Evolutionary conservation across 2,797 vertebrate species (phyloP), one percentile per base, ranked within the genome.

Genomic region (Acanthurus leucopareius): DNA sequence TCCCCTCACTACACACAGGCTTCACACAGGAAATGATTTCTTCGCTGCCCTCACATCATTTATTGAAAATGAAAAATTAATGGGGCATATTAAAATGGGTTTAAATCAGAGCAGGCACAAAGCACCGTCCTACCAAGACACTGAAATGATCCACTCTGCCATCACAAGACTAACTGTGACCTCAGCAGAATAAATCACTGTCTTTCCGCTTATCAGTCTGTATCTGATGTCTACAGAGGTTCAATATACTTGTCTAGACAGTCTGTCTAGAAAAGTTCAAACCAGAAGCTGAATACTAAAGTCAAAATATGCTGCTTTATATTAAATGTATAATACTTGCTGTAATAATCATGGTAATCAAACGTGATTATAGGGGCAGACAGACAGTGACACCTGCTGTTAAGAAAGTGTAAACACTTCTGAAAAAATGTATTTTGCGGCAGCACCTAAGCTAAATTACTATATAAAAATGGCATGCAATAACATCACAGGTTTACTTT

Each of bases 361-460:
- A 45, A 44, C 6, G 19, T 20, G 10, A 45, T 15, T 7, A 63
- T 10, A 16, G 17, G 2, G 10, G n/a, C 14, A 73, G 64, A 61
- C 13, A 47, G 40, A 88, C 32, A 87, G 90, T 59, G 93, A 88
- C 91, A 86, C 79, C 93, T 93, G 85, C 87, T 92, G 93, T 86
- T 76, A 47, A 71, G 28, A 77, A 19, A 28, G 38, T 42, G 75
- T 38, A 77, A 84, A 62, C 17, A 1, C 3, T 52, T 57, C 20
- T 64, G 19, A 7, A 25, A 80, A 16, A 58, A 3, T 0, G 51
- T 35, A 35, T 35, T 47, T 58, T 25, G 59, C 22, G 28, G 25
- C 45, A 19, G 44, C 13, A 48, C 22, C 56, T 44, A 42, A 53
- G 19, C 20, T 25, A 40, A 9, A 64, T 42, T 7, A 19, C 3